phyloP scores from a whole-genome alignment of 2,797 vertebrate species.

The Tinamus major region DNA sequence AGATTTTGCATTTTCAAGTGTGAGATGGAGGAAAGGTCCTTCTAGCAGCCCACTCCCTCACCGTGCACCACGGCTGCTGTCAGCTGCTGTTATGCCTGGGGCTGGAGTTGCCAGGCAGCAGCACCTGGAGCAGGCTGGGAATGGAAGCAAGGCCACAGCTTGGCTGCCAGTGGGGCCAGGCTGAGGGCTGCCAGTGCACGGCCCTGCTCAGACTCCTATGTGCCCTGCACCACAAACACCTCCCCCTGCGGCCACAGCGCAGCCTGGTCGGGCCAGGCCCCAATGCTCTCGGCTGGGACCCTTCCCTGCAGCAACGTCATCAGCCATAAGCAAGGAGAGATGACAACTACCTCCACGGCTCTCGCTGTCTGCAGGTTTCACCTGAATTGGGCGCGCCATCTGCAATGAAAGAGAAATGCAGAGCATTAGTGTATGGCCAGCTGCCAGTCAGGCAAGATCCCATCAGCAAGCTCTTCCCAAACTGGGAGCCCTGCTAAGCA shows the following conservation, averaged over 20 bases:
- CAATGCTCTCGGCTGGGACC: background rate
- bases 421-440: slow-evolving; percentile 16
- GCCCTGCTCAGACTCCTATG: background rate
- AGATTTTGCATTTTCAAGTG: background rate
- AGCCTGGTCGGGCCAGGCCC: background rate
- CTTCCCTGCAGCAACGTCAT: background rate
- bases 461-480: background rate
- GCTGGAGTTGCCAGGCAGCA: background rate
- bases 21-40: background rate
- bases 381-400: slow-evolving; percentile 99
- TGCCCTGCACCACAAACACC: background rate
- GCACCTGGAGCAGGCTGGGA: background rate
- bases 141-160: too few relatives aligned
- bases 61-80: too few relatives aligned
- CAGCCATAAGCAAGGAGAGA: slow-evolving; percentile 77
- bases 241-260: too few relatives aligned
- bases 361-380: slow-evolving; percentile 99
- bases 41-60: background rate
- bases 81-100: background rate
- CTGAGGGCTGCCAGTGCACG: background rate
- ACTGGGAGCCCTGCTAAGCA: too few relatives aligned
- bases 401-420: slow-evolving; percentile 77
- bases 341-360: slow-evolving; percentile 98
- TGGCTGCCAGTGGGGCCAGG: background rate
- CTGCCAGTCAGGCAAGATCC: background rate